A percentile compares a stretch with the other conserved stretches of the same genome.
These are phyloP conservation scores for Caiman crocodilus DNA, from an alignment of 2,797 vertebrate species.

Conservation along the genomic window DNA sequence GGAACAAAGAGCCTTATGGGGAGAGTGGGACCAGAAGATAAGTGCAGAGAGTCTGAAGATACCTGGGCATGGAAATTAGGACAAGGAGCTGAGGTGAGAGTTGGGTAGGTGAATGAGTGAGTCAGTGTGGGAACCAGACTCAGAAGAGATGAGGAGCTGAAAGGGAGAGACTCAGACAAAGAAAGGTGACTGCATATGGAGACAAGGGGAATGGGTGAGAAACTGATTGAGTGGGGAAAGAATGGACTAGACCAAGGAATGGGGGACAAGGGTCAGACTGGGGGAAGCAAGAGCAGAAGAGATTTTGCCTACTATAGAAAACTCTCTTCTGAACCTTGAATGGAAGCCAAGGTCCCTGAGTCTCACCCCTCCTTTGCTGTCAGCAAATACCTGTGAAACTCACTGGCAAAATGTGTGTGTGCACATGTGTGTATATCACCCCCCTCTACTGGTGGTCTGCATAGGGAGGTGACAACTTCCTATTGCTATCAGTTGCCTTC, in stretches of 20 bases:
- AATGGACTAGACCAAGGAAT: not conserved
- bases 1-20: too few relatives aligned
- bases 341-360: not conserved
- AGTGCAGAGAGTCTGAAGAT: not conserved
- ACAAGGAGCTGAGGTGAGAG: not conserved
- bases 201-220: not conserved
- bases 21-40: not conserved
- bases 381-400: not conserved
- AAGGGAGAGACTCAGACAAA: not conserved
- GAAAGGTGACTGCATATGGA: not conserved
- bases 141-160: not conserved
- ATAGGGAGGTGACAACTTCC: not conserved
- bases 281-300: not conserved
- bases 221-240: not conserved
- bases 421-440: not conserved
- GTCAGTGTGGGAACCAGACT: not conserved
- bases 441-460: not conserved
- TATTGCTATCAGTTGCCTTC: not conserved
- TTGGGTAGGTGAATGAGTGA: not conserved
- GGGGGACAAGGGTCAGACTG: not conserved
- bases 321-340: not conserved
- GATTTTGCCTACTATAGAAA: not conserved
- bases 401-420: not conserved
- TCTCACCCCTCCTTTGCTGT: not conserved
- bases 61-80: not conserved